Evolutionary conservation across 2,888 invertebrate genomes (phyloP), one percentile per base, ranked within the genome.

Genomic region (Crepidodera aurea): DNA sequence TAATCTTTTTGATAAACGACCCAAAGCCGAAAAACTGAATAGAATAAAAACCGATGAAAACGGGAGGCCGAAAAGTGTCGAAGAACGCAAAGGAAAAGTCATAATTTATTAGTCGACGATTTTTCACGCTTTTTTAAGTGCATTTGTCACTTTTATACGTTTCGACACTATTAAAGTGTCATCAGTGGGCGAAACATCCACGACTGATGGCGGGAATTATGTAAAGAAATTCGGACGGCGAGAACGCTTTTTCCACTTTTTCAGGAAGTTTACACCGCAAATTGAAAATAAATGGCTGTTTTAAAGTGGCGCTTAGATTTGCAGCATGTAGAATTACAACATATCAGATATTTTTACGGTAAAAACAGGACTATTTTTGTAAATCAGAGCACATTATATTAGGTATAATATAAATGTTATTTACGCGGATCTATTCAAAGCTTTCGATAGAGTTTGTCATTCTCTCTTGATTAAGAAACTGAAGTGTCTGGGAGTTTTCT

Each of bases 131-230:
- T 60, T 51, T 51, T 48, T 32, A 34, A 57, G 39, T 60, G 50
- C 60, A 60, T 60, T 60, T 54, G 53, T 60, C 60, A 60, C 40
- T 60, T 60, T 60, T 60, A 60, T 60, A 50, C 54, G 37, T 53
- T 46, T 54, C 39, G 48, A 53, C 54, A 40, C 48, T 60, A 60
- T 60, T 54, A 54, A 60, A 60, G 40, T 50, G 60, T 50, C 60
- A 54, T 60, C 60, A 50, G 60, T 39, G 25, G 39, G 48, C 57
- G 57, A 57, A 48, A 48, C 34, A 27, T 40, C 40, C 40, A 40
- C 40, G 7, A 40, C 40, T 40, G 54, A 54, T 54, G 54, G 54
- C 15, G 29, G 32, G 32, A 27, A 54, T 50, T 54, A 44, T 54
- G 44, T 32, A 54, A 54, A 54, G 18, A 29, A 54, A 54, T 54